These are phyloP conservation scores for Arge pagana DNA, from an alignment of 2,888 invertebrate genomes.

Conservation along the genomic window DNA sequence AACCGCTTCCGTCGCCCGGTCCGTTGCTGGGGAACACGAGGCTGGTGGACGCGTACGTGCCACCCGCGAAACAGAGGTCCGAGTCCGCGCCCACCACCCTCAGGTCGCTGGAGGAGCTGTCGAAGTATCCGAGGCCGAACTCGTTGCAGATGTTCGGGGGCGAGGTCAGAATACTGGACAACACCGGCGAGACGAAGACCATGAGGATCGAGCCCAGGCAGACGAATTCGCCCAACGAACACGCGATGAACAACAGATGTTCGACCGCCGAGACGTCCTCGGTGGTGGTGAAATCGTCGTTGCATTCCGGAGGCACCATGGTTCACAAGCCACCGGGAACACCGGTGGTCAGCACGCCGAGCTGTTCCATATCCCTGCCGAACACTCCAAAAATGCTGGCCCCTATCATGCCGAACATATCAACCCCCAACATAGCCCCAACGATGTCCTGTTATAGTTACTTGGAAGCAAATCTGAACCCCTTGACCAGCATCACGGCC, in stretches of 20 bases:
- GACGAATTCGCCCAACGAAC: conserved; percentile 60
- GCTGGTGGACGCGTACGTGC: conserved; percentile 70
- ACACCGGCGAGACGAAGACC: conserved; percentile 71
- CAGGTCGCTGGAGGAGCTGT: conserved; percentile 64
- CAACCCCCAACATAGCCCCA: conserved; percentile 62
- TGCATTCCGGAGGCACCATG: conserved; percentile 85
- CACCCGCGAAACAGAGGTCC: conserved; percentile 60
- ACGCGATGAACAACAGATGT: conserved; percentile 37
- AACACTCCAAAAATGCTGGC: conserved; percentile 65
- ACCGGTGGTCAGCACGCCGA: conserved; percentile 40
- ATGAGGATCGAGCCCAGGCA: conserved; percentile 68
- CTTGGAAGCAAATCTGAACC: conserved; percentile 57
- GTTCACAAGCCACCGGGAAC: conserved; percentile 63
- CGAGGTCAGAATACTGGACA: conserved; percentile 76
- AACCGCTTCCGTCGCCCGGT: conserved; percentile 79
- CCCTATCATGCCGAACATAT: conserved; percentile 63
- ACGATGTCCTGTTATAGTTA: conserved; percentile 52
- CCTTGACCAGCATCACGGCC: conserved; percentile 71
- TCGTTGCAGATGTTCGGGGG: conserved; percentile 76
- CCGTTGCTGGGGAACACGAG: conserved; percentile 82
- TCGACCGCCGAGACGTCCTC: conserved; percentile 64
- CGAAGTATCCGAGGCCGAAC: conserved; percentile 63
- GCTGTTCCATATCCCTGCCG: conserved; percentile 49
- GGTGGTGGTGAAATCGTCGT: conserved; percentile 78
- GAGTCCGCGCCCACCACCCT: conserved; percentile 61